These are phyloP conservation scores for Danio jaintianensis DNA, from an alignment of 2,797 vertebrate species.

Conservation along the genomic window DNA sequence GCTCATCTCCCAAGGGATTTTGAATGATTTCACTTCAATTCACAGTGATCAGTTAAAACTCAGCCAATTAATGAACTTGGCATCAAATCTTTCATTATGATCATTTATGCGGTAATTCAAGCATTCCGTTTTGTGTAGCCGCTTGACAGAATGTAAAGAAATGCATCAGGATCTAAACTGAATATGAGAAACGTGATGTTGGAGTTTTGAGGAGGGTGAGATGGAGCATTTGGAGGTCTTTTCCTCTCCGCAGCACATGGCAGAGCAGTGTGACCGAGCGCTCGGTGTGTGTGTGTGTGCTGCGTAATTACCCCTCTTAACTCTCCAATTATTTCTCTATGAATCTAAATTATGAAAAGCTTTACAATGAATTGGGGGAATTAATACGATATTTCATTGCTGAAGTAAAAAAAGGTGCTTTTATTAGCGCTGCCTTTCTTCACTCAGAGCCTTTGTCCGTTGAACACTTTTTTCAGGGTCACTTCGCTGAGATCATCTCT, in stretches of 20 bases:
- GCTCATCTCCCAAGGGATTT: conserved; percentile 4
- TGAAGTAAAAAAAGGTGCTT: conserved; percentile 13
- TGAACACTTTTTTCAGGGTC: conserved; percentile 80
- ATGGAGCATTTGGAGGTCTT: not conserved
- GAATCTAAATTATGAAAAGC: conserved; percentile 49
- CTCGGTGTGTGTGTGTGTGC: not conserved
- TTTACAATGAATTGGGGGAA: conserved; percentile 32
- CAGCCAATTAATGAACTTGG: conserved; percentile 32
- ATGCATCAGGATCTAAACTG: not conserved
- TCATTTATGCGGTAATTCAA: conserved; percentile 27
- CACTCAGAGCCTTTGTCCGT: conserved; percentile 4
- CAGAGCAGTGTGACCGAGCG: not conserved
- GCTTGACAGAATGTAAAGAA: not conserved
- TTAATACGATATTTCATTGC: conserved; percentile 39
- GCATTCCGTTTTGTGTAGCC: conserved; percentile 18
- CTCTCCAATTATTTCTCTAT: conserved; percentile 46
- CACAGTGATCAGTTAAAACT: conserved; percentile 22
- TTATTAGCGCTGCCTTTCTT: not conserved
- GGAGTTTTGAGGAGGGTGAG: not conserved
- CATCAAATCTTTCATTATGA: conserved; percentile 38
- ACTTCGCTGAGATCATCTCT: conserved; percentile 90
- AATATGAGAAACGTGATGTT: not conserved
- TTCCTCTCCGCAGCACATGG: conserved; percentile 26
- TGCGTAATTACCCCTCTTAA: conserved; percentile 22
- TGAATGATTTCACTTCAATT: conserved; percentile 15